Percentiles rank a stretch among this genome's conserved stretches.
These are phyloP conservation scores for Zoanthus solanderi DNA, from an alignment of 92 coral and sea anemone genomes.

Conservation along the genomic window DNA sequence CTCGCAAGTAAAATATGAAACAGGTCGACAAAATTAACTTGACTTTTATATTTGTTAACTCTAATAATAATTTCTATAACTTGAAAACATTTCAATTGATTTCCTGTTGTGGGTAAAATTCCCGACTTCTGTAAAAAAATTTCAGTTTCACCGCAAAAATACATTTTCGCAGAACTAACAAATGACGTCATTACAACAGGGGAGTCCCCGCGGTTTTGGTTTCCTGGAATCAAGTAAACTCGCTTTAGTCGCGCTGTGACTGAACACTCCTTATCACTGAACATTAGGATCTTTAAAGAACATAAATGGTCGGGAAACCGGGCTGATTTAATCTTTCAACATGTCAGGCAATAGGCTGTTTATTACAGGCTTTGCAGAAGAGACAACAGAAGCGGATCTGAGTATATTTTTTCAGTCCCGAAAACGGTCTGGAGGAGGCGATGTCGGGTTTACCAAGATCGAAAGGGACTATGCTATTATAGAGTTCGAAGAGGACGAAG, in stretches of 20 bases:
- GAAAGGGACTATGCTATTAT: slow-evolving; percentile 4
- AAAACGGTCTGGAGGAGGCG: slow-evolving; percentile 36
- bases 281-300: background rate
- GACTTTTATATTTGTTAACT: background rate
- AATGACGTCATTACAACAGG: slow-evolving; percentile 26
- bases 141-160: background rate
- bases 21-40: background rate
- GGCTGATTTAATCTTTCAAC: background rate
- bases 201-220: slow-evolving; percentile 24
- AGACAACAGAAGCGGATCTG: slow-evolving; percentile 28
- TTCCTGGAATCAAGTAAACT: slow-evolving; percentile 19
- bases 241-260: background rate
- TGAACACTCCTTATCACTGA: background rate
- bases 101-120: slow-evolving; percentile 28
- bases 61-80: background rate
- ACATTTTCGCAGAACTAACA: background rate
- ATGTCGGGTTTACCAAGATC: background rate
- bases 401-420: slow-evolving; percentile 29
- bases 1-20: background rate
- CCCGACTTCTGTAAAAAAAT: slow-evolving; percentile 4
- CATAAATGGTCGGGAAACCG: background rate
- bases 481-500: slow-evolving; percentile 27
- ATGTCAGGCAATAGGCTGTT: slow-evolving; percentile 21
- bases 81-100: background rate
- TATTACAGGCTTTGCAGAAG: slow-evolving; percentile 18